Base-by-base conservation (phyloP, 2,888 invertebrate species). In the Macropis europaea region DNA sequence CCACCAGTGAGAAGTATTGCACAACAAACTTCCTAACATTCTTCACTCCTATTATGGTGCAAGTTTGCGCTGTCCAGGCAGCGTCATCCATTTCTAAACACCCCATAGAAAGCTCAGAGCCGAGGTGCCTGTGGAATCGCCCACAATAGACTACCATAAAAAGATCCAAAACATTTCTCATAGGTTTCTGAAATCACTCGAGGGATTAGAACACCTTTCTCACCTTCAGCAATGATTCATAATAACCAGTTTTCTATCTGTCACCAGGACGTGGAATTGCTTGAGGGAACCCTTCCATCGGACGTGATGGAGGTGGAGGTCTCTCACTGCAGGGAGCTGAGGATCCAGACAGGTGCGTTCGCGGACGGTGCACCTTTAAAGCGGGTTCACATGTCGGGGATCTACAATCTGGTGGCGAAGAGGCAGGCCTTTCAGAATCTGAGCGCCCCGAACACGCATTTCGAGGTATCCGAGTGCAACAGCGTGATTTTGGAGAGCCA, bases 391-490 rank as follows among this genome's bases (percentile, higher is more conserved):
- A 90, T 94, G 40, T 91, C 91, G 43, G 91, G 91, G 42, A 91
- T 92, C 42, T 90, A 90, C 76, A 90, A 90, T 28, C 87, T 94
- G 34, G 89, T 92, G 34, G 91, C 95, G 72, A 92, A 92, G 80
- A 91, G 91, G 62, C 91, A 92, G 80, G 92, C 94, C 6, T 94
- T 94, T 77, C 91, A 92, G 82, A 92, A 93, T 83, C 88, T 94
- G 56, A 92, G 91, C 81, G 91, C 93, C 4, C 90, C 93, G 70
- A 92, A 92, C 89, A 91, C 93, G 36, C 91, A 92, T 63, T 90
- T 94, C 66, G 92, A 94, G 82, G 91, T 94, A 48, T 90, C 92
- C 68, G 91, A 92, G 82, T 93, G 94, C 88, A 91, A 92, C 79
- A 88, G 91, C 54, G 90, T 94, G 45, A 90, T 92, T 13, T 90